A percentile compares a stretch with the other conserved stretches of the same genome.
phyloP scores from a whole-genome alignment of 2,888 invertebrate species.

The Habroteleia sp. region DNA sequence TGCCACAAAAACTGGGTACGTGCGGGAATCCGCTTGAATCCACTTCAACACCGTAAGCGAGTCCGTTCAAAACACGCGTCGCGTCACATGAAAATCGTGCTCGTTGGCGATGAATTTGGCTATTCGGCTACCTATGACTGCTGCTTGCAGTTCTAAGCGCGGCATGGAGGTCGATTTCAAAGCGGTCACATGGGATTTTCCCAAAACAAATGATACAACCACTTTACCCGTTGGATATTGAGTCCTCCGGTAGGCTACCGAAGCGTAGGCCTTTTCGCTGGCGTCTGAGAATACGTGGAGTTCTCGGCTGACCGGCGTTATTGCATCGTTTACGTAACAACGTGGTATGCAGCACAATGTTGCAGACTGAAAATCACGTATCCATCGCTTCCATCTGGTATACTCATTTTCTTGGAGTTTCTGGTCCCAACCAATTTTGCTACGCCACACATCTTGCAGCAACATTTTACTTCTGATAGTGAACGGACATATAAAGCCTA shows the following conservation, averaged over 20 bases:
- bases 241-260: background rate
- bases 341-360: background rate
- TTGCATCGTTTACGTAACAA: background rate
- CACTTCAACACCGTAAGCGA: no score
- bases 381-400: constrained; percentile 35
- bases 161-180: background rate
- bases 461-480: constrained; percentile 64
- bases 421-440: constrained; percentile 61
- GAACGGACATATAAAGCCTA: constrained; percentile 66
- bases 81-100: no score
- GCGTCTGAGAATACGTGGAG: background rate
- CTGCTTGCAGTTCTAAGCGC: background rate
- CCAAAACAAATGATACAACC: background rate
- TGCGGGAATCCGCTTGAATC: no score
- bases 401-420: constrained; percentile 32
- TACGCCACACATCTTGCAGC: constrained; percentile 66
- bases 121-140: background rate
- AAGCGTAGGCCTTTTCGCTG: background rate
- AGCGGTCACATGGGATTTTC: background rate
- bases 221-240: no score
- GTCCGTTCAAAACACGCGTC: no score
- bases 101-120: background rate
- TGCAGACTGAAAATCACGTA: background rate
- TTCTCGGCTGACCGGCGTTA: background rate
- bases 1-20: no score